These are phyloP conservation scores for Mactra quadrangularis DNA, from an alignment of 1,140 invertebrate genomes.

Conservation along the genomic window DNA sequence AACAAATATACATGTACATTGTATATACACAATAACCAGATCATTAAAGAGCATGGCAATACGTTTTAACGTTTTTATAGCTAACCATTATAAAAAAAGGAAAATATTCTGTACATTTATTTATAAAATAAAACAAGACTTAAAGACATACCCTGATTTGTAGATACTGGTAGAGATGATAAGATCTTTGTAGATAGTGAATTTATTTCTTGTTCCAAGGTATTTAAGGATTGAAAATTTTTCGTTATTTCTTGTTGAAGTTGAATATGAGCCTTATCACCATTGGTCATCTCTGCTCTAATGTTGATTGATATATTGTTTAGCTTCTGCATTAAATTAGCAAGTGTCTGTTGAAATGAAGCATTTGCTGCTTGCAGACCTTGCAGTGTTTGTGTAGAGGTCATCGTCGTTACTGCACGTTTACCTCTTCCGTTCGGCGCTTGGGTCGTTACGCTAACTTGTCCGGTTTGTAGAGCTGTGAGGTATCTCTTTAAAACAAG, in stretches of 20 bases:
- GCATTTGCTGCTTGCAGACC: constrained; percentile 26
- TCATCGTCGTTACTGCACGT: background rate
- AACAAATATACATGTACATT: no score
- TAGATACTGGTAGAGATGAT: no score
- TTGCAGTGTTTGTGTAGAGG: constrained; percentile 10
- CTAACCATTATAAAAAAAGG: no score
- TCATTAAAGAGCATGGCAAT: no score
- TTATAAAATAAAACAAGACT: no score
- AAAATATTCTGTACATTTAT: no score
- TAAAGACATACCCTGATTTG: no score
- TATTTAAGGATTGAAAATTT: constrained; percentile 15
- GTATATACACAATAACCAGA: no score
- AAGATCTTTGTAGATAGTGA: constrained; percentile 15
- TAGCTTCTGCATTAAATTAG: constrained; percentile 10
- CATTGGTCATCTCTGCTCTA: background rate
- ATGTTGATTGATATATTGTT: constrained; percentile 1
- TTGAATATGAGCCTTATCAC: background rate
- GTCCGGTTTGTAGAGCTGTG: background rate
- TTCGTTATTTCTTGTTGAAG: constrained; percentile 16
- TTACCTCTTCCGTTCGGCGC: background rate
- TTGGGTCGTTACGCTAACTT: background rate
- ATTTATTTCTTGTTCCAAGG: constrained; percentile 28
- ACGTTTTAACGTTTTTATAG: no score
- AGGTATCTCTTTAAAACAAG: constrained; percentile 12
- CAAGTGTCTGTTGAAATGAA: constrained; percentile 18